phyloP scores from a whole-genome alignment of 2,113 vertebrate genomes.

The Collichthys lucidus region DNA sequence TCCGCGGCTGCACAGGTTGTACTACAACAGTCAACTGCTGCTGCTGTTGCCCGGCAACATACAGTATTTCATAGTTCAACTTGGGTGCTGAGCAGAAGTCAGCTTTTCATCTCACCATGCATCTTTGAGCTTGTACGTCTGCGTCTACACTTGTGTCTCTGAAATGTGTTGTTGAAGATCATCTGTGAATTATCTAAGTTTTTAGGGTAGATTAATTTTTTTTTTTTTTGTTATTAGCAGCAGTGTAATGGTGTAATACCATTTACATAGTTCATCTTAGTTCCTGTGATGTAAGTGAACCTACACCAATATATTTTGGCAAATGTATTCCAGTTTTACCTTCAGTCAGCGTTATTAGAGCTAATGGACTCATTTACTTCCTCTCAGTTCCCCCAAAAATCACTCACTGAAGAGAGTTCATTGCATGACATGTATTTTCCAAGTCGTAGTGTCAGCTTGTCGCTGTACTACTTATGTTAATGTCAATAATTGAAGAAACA shows the following conservation, averaged over 20 bases:
- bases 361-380: conserved; percentile 12
- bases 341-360: not conserved
- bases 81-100: conserved; percentile 75
- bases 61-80: conserved; percentile 83
- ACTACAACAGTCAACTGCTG: conserved; percentile 82
- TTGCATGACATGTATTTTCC: not conserved
- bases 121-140: conserved; percentile 12
- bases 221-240: not conserved
- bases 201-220: not conserved
- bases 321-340: not conserved
- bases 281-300: not conserved
- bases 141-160: conserved; percentile 11
- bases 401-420: not conserved
- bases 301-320: not conserved
- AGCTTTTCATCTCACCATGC: conserved; percentile 65
- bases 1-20: conserved; percentile 73
- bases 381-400: not conserved
- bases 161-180: not conserved
- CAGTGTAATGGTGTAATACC: not conserved
- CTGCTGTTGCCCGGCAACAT: conserved; percentile 88
- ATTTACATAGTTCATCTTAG: not conserved
- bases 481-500: conserved; percentile 1
- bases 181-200: conserved; percentile 6
- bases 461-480: not conserved
- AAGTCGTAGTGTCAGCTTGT: not conserved